Evolutionary conservation across 1,140 invertebrate species (phyloP), one percentile per base, ranked within the genome.

Genomic region (Dolichoris vasculosae): DNA sequence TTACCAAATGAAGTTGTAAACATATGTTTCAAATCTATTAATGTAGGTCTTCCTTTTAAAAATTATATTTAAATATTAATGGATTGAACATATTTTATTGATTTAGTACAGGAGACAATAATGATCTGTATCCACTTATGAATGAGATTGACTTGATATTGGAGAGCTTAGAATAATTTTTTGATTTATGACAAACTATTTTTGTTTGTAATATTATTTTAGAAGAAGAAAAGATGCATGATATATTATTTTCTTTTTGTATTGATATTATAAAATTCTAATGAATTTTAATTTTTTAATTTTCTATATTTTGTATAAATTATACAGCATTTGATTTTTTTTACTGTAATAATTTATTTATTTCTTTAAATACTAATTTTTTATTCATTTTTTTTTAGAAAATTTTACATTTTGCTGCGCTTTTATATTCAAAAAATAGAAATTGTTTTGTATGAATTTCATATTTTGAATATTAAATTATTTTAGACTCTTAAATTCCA

Each of bases 21-120:
- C 30, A 73, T 17, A 79, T 63, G 73, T 71, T 81, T 81, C 78
- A 87, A 63, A 30, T 83, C n/a, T 46, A n/a, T 32, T 88, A 92
- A 89, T 38, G 91, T 91, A 32, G 93, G 93, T 88, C 92, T 92
- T 55, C 91, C 92, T 90, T 38, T 51, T 69, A 17, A 0, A 26
- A 87, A 85, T 87, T 86, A 82, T 89, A 87, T 76, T n/a, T 43
- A 83, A 90, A 90, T 69, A 84, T 81, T 88, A 88, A 23, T 86
- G 89, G 88, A 17, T 88, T 88, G 6, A 89, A 88, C n/a, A 88
- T 88, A 67, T 88, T 82, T 86, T 87, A 80, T 80, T 88, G 88
- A 8, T 79, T 88, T 48, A 88, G 4, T 43, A 63, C 13, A 32
- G 40, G 63, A n/a, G 86, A 71, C n/a, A 51, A 20, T 59, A 38